phyloP scores from a whole-genome alignment of 1,140 invertebrate genomes.

The Copidosoma floridanum region DNA sequence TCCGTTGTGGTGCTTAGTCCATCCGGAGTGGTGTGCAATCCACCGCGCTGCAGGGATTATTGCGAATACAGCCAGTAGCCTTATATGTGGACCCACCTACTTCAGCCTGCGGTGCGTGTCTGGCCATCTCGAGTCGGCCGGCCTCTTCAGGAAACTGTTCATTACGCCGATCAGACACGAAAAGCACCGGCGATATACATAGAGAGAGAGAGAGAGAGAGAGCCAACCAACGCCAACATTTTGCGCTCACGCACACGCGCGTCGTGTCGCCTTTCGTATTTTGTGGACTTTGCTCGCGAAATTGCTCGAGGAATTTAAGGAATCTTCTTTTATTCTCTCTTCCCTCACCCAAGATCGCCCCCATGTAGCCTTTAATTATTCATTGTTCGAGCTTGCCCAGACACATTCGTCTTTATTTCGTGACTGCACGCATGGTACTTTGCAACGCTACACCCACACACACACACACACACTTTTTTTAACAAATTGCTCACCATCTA shows the following conservation, averaged over 20 bases:
- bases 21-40: background rate
- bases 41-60: background rate
- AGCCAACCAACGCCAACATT: background rate
- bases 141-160: slow-evolving; percentile 25
- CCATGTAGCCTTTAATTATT: background rate
- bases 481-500: too few relatives aligned
- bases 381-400: too few relatives aligned
- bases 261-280: too few relatives aligned
- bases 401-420: too few relatives aligned
- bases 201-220: background rate
- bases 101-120: slow-evolving; percentile 5
- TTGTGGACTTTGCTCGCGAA: background rate
- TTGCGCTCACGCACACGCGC: background rate
- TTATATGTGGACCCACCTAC: too few relatives aligned
- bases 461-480: too few relatives aligned
- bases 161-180: slow-evolving; percentile 26
- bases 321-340: too few relatives aligned
- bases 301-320: slow-evolving; percentile 9
- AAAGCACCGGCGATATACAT: slow-evolving; percentile 14
- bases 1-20: slow-evolving; percentile 5
- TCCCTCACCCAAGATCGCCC: too few relatives aligned
- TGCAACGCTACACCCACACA: too few relatives aligned
- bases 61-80: background rate
- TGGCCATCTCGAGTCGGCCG: slow-evolving; percentile 14
- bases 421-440: too few relatives aligned